Evolutionary conservation across 2,797 vertebrate genomes (phyloP), one percentile per base, ranked within the genome.

Genomic region (Esox lucius): DNA sequence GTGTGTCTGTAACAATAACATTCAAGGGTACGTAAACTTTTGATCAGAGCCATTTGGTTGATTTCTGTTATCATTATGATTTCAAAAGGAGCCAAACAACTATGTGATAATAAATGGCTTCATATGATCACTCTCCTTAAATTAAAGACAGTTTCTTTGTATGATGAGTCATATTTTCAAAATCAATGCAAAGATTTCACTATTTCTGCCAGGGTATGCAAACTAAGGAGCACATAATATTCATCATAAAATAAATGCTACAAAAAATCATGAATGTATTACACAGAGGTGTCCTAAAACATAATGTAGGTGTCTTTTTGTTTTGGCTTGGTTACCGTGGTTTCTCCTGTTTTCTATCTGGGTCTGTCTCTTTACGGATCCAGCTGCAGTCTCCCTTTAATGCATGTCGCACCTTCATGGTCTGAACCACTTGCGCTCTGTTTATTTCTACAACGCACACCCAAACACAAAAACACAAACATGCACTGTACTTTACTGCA

Each of bases 321-420:
- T 42, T 75, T 39, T 39, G 67, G 6, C 13, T 73, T 0, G 19
- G 22, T 56, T 84, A 88, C 87, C 80, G 31, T 7, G 46, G 16
- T 35, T 77, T 46, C 0, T 80, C 73, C 26, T 71, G 24, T 49
- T 74, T 39, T 16, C 72, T 67, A 9, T 77, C 5, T 11, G 16
- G n/a, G 6, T 65, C 74, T 5, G 62, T 6, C 28, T 39, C 12
- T 68, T 0, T 78, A 0, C 81, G 80, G 74, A 94, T 92, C 93
- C 92, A 93, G 49, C 90, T 88, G 76, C 62, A 33, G 1, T 93
- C 91, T 0, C 80, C 77, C 73, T 88, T 92, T 51, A 91, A 49
- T 1, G 75, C 0, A 0, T 71, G 86, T 11, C 86, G 76, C 48
- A 92, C 86, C 72, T 74, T 86, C 49, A 78, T 89, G 46, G 73